Conservation (phyloP, 2,888 invertebrate genomes). For the Podabrus alpinus region DNA sequence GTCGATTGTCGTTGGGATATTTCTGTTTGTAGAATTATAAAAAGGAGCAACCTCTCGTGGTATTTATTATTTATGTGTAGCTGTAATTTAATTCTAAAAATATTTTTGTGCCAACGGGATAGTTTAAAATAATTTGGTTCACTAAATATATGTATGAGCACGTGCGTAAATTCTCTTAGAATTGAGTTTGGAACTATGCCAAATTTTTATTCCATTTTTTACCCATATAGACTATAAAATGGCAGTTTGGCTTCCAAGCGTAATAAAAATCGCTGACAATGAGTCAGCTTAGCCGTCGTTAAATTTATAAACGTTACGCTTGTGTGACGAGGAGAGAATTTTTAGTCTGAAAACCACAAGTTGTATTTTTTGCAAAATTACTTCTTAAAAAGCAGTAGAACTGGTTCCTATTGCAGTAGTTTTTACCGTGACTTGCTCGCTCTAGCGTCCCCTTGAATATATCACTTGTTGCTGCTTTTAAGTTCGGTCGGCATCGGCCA, state of each 20-base stretch:
- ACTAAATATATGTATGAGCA: constrained; percentile 27
- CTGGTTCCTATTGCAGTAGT: constrained; percentile 36
- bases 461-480: constrained; percentile 48
- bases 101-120: constrained; percentile 21
- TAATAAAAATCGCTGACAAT: background rate
- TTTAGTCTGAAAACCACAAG: constrained; percentile 32
- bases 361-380: constrained; percentile 39
- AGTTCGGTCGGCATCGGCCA: constrained; percentile 40
- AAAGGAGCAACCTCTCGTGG: constrained; percentile 5
- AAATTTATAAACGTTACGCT: constrained; percentile 29
- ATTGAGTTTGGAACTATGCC: constrained; percentile 29
- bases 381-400: constrained; percentile 36
- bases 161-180: constrained; percentile 33
- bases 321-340: constrained; percentile 21
- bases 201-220: constrained; percentile 24
- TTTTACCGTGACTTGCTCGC: constrained; percentile 15
- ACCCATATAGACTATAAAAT: constrained; percentile 11
- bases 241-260: background rate
- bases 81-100: constrained; percentile 20
- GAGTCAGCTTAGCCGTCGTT: background rate
- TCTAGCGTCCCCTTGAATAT: constrained; percentile 29
- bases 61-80: constrained; percentile 12
- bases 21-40: constrained; percentile 19
- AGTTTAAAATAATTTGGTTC: constrained; percentile 24
- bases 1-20: background rate